These are phyloP conservation scores for Cisticola juncidis DNA, from an alignment of 2,113 vertebrate species.

Conservation along the genomic window DNA sequence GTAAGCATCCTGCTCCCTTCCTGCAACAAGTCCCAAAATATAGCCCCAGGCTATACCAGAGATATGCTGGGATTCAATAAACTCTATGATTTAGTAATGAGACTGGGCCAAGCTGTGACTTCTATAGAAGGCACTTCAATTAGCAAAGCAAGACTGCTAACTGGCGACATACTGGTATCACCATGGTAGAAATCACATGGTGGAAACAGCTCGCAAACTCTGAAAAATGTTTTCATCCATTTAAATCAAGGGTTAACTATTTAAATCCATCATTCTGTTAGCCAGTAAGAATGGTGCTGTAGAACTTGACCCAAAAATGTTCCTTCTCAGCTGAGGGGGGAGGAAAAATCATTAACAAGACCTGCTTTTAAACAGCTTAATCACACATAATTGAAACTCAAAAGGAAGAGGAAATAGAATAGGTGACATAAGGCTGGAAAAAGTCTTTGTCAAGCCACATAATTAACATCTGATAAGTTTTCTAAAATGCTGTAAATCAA, in stretches of 20 bases:
- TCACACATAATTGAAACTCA: not conserved
- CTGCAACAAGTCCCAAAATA: not conserved
- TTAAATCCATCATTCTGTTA: not conserved
- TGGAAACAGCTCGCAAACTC: not conserved
- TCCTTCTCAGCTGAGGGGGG: not conserved
- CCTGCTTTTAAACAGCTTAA: not conserved
- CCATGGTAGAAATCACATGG: not conserved
- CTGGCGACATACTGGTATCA: fast-evolving
- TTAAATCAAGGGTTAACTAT: not conserved
- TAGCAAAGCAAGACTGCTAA: not conserved
- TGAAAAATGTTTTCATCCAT: not conserved
- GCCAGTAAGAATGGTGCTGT: not conserved
- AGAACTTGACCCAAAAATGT: not conserved
- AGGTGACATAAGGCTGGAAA: not conserved
- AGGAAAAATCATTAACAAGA: not conserved
- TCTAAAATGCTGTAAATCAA: not conserved
- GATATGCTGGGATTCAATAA: not conserved
- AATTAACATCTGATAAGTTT: not conserved
- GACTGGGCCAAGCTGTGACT: not conserved
- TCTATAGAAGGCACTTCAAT: fast-evolving
- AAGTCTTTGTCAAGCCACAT: not conserved
- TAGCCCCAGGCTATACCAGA: not conserved
- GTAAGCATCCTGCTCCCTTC: not conserved
- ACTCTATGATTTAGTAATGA: not conserved
- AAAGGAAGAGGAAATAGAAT: not conserved